A percentile compares a stretch with the other conserved stretches of the same genome.
phyloP scores from a whole-genome alignment of 1,140 invertebrate genomes.

The Bombus consobrinus region DNA sequence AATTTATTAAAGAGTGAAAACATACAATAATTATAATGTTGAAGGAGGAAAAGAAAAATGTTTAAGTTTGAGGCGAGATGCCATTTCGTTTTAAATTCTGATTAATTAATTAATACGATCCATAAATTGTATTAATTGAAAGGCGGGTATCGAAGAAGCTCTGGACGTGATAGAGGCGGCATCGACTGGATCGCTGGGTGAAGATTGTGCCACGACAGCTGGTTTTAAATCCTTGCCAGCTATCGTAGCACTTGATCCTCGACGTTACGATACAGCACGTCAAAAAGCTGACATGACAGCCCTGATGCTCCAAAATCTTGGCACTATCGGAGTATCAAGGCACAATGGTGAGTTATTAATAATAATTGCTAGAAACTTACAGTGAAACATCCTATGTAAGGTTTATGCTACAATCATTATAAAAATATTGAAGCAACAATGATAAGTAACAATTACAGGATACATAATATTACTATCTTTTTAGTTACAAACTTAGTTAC shows the following conservation, averaged over 20 bases:
- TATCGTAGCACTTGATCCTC: conserved; percentile 84
- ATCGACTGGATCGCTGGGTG: conserved; percentile 87
- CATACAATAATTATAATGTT: neutral
- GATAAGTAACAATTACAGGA: neutral
- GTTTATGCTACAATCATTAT: neutral
- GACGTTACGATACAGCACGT: conserved; percentile 86
- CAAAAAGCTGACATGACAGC: conserved; percentile 90
- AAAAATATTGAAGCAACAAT: neutral
- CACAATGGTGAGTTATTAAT: conserved; percentile 56
- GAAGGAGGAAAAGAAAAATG: neutral
- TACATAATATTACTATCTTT: neutral
- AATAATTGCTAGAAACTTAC: neutral
- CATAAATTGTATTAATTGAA: neutral
- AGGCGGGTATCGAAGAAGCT: conserved; percentile 85
- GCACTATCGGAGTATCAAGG: conserved; percentile 81
- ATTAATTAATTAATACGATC: neutral
- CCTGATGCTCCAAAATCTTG: conserved; percentile 87
- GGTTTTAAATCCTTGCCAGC: conserved; percentile 86
- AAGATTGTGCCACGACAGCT: conserved; percentile 87
- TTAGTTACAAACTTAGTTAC: neutral
- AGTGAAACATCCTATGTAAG: conserved; percentile 68
- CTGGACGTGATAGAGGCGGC: conserved; percentile 88
- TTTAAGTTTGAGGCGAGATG: neutral
- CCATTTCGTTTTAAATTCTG: neutral
- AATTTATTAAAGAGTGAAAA: neutral